Evolutionary conservation across 2,113 vertebrate species (phyloP), one percentile per base, ranked within the genome.

Genomic region (Antidorcas marsupialis): DNA sequence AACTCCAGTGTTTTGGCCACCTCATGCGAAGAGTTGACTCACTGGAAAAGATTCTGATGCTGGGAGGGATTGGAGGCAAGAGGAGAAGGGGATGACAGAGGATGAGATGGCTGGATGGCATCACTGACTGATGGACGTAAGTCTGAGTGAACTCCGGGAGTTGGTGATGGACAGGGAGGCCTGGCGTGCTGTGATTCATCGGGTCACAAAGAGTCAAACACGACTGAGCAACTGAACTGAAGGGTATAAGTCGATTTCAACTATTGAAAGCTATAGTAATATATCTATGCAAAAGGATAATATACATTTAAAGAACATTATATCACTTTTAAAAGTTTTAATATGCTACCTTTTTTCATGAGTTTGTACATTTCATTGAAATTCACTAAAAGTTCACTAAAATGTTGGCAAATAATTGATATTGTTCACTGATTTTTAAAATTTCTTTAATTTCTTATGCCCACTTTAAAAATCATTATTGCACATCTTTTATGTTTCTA

Each of bases 301-400:
- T 53, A 47, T 6, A 79, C 9, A 6, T 39, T 1, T 50, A 82
- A 90, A 25, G 14, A 84, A 59, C 47, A 19, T 30, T 59, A 74
- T 45, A 43, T 45, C 59, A 85, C 27, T 95, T n/a, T n/a, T 52
- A 27, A 47, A 25, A 57, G 3, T 39, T 30, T 30, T 52, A 74
- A 43, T 52, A 62, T 45, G 14, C 2, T 82, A 52, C 4, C 8
- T 45, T 62, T 84, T 90, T 28, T 67, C 53, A 62, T 62, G 45
- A 76, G 71, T 95, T 91, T 60, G 4, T 95, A 7, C 23, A 84
- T 30, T 95, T 95, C 4, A 25, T 30, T 90, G 79, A 84, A 30
- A 2, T 89, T 89, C n/a, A 71, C 30, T 36, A 83, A 50, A 59
- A 30, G 6, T 89, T 89, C n/a, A 59, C 30, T 47, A 71, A 50